A percentile compares a stretch with the other conserved stretches of the same genome.
Conservation (phyloP, 2,113 vertebrate species). For the Thamnaconus septentrionalis region DNA sequence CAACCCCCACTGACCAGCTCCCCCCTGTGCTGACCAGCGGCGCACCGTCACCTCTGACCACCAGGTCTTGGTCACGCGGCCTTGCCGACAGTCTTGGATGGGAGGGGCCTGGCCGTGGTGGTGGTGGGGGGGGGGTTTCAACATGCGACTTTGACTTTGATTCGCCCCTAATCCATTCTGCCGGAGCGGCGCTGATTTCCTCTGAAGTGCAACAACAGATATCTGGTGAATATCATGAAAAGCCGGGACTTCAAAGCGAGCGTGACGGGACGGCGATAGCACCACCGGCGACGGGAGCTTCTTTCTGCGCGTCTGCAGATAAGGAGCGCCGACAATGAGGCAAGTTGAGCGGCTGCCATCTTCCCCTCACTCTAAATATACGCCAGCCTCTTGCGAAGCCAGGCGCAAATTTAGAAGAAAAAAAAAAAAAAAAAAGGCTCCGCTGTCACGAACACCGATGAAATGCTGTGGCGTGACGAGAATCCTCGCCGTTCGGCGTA, state of each 20-base stretch:
- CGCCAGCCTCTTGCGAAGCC: slow-evolving; percentile 10
- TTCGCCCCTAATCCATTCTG: neutral
- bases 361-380: slow-evolving; percentile 40
- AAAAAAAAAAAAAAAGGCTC: neutral
- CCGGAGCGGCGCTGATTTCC: slow-evolving; percentile 16
- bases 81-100: neutral
- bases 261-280: slow-evolving; percentile 31
- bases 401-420: neutral
- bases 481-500: too few relatives aligned
- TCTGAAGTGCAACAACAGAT: slow-evolving; percentile 33
- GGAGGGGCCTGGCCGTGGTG: neutral
- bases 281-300: slow-evolving; percentile 30
- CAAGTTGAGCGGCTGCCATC: slow-evolving; percentile 21
- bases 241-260: slow-evolving; percentile 48
- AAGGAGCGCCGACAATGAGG: slow-evolving; percentile 34
- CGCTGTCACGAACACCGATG: too few relatives aligned
- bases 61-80: neutral
- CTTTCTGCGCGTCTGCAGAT: slow-evolving; percentile 45
- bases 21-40: slow-evolving; percentile 37
- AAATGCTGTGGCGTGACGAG: too few relatives aligned
- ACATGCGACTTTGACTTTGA: neutral
- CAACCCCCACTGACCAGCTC: slow-evolving; percentile 25
- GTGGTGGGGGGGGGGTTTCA: too few relatives aligned
- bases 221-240: slow-evolving; percentile 56
- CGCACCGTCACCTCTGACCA: slow-evolving; percentile 26